Conservation (phyloP, 2,888 invertebrate genomes). For the Hedya salicella region DNA sequence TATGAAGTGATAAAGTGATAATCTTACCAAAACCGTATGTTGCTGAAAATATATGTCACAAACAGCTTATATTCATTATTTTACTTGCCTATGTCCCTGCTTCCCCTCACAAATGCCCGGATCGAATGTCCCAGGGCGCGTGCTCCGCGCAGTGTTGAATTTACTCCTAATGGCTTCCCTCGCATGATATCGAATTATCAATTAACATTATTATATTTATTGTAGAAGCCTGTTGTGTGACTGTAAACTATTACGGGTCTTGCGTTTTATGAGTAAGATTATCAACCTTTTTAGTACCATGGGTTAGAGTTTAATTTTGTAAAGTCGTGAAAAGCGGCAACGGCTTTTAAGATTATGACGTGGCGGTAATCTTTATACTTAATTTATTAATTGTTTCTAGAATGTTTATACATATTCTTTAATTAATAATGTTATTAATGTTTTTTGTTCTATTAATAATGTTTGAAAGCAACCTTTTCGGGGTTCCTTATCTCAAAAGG, state of each 20-base stretch:
- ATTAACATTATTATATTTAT: constrained; percentile 35
- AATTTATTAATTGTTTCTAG: not conserved
- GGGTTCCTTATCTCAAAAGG: too few relatives aligned
- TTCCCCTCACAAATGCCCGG: constrained; percentile 32
- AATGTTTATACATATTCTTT: too few relatives aligned
- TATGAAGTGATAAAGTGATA: too few relatives aligned
- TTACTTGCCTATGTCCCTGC: not conserved
- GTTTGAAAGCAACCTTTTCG: too few relatives aligned
- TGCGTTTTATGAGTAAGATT: not conserved
- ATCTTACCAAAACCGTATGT: too few relatives aligned
- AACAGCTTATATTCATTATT: not conserved
- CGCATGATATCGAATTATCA: constrained; percentile 34
- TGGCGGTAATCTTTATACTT: not conserved
- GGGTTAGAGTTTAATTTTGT: constrained; percentile 2
- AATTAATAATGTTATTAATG: too few relatives aligned
- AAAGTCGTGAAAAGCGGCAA: not conserved
- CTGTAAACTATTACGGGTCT: constrained; percentile 11
- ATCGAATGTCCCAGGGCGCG: constrained; percentile 35
- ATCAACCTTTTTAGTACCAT: not conserved
- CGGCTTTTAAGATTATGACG: not conserved
- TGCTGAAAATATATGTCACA: not conserved
- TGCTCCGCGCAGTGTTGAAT: constrained; percentile 13
- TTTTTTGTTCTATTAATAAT: too few relatives aligned
- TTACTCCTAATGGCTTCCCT: constrained; percentile 27
- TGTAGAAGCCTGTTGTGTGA: constrained; percentile 10